Base-by-base conservation (phyloP, 1,140 invertebrate genomes). In the Zaprionus lachaisei region DNA sequence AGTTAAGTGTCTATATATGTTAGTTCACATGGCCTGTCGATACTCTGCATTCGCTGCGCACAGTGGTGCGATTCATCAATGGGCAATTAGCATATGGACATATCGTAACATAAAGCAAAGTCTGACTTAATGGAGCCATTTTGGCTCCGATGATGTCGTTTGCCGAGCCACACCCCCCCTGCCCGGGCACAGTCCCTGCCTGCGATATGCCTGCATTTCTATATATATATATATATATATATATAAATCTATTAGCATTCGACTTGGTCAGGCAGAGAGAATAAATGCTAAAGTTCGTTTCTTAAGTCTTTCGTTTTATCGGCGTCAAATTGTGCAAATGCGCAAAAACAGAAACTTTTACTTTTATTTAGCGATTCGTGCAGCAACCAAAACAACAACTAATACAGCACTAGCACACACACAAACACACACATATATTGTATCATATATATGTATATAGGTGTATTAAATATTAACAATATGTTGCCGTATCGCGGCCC, bases 271-370 rank as follows among this genome's bases (percentile, higher is more conserved):
- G 20, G 41, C 66, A 14, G 17, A 37, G 26, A 5, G 34, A 49
- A 85, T 79, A 60, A 71, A 72, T 83, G 73, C 56, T 79, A 72
- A 87, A 83, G 84, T 87, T 87, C 75, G 84, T 87, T 83, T 89
- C 84, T 37, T 79, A 87, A 81, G 81, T 89, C 84, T 77, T 89
- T 87, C 66, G 81, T 81, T 71, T 89, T 81, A 71, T 60, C 62
- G 67, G 73, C 51, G 57, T 66, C 28, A 61, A 76, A 49, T 87
- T 87, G 77, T 74, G 72, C 80, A 83, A 86, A 55, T 51, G 65
- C 54, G 49, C 63, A 73, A 47, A 66, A 58, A 58, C 69, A 69
- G 58, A 56, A 71, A 72, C 75, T 77, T 71, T 73, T 77, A 77
- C 76, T 78, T 73, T 74, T 72, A 67, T 74, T 68, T 65, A 47